Evolutionary conservation across 2,797 vertebrate genomes (phyloP).

Genomic region (Podarcis lilfordi): DNA sequence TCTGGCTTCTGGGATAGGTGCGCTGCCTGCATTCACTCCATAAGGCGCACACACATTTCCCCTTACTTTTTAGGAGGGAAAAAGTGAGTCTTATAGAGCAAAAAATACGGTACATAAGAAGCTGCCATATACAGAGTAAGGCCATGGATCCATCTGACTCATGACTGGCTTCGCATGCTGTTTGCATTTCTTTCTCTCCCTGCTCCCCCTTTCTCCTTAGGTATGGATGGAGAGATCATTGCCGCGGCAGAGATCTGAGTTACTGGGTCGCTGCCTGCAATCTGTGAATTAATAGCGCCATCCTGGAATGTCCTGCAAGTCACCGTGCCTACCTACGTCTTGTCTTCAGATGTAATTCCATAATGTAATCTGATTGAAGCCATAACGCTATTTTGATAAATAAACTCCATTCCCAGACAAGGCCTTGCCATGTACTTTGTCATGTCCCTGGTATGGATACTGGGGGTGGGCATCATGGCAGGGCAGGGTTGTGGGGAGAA

Average conservation of each 20-base stretch:
- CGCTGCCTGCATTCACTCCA: too few relatives aligned
- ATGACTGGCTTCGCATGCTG: not conserved
- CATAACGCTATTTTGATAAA: not conserved
- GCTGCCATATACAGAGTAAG: not conserved
- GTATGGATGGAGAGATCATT: slow-evolving; percentile 57
- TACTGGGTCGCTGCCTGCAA: slow-evolving; percentile 45
- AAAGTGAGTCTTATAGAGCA: too few relatives aligned
- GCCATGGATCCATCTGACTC: not conserved
- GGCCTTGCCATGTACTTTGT: not conserved
- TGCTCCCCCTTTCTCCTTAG: not conserved
- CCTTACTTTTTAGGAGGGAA: too few relatives aligned
- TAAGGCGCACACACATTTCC: too few relatives aligned
- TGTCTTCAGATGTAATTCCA: not conserved
- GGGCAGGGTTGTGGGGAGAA: too few relatives aligned
- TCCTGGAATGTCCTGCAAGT: not conserved
- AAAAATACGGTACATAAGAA: not conserved
- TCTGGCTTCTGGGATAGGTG: too few relatives aligned
- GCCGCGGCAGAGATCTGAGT: slow-evolving; percentile 54
- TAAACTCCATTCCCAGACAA: not conserved
- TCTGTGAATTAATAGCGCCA: not conserved
- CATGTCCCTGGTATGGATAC: not conserved
- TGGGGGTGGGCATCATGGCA: not conserved
- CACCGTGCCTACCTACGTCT: not conserved
- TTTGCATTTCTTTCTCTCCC: not conserved
- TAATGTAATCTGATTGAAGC: not conserved